phyloP scores from a whole-genome alignment of 1,140 invertebrate species.

The Achatina immaculata region DNA sequence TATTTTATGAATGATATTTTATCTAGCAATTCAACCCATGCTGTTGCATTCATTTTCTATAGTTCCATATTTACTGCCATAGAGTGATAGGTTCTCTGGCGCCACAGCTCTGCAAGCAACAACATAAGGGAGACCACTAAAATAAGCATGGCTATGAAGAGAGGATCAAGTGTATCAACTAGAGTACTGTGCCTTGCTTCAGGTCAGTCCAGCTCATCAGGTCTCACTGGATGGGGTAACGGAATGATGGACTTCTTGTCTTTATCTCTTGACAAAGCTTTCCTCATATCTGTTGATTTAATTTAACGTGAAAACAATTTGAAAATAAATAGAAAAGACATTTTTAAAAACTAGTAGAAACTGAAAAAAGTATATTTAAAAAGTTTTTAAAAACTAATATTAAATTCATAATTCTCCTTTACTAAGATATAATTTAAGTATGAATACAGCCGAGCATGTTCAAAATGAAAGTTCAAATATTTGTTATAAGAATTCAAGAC shows the following conservation, averaged over 20 bases:
- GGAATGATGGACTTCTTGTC: slow-evolving; percentile 95
- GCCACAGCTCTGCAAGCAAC: slow-evolving; percentile 20
- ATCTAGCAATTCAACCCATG: too few species aligned
- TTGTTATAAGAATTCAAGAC: too few species aligned
- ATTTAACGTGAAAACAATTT: slow-evolving; percentile 45
- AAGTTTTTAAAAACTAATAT: background rate
- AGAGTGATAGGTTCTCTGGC: background rate
- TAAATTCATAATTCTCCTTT: too few species aligned
- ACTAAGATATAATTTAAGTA: too few species aligned
- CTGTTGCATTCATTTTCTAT: background rate
- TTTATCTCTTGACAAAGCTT: slow-evolving; percentile 92
- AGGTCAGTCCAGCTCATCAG: slow-evolving; percentile 89
- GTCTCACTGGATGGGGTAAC: slow-evolving; percentile 90
- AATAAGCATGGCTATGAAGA: slow-evolving; percentile 27
- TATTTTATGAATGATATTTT: too few species aligned
- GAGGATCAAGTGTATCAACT: slow-evolving; percentile 2
- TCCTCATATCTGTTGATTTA: slow-evolving; percentile 96
- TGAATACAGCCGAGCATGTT: too few species aligned
- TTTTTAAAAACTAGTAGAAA: background rate
- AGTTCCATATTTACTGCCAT: background rate
- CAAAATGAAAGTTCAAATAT: too few species aligned
- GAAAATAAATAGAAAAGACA: too few species aligned
- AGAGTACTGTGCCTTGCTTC: slow-evolving; percentile 21
- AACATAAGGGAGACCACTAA: slow-evolving; percentile 21
- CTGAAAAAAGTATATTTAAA: background rate